A percentile compares a stretch with the other conserved stretches of the same genome.
phyloP scores from a whole-genome alignment of 2,797 vertebrate genomes.

The Botia almorhae region DNA sequence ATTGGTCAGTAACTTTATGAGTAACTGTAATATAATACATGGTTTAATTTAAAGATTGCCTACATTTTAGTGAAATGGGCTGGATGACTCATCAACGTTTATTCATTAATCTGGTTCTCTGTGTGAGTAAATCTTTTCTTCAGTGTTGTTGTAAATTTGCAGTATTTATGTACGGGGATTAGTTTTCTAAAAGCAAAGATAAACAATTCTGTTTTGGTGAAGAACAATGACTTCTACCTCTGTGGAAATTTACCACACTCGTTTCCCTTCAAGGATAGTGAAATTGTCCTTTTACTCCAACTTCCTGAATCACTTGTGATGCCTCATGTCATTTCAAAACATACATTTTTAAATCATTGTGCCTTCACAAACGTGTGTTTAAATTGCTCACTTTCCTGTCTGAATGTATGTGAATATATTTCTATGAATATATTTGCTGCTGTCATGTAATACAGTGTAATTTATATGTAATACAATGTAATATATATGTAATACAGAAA shows the following conservation, averaged over 20 bases:
- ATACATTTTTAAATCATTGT: conserved; percentile 11
- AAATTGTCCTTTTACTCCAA: neutral
- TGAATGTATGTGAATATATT: conserved; percentile 3
- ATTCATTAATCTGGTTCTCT: neutral
- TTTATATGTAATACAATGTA: too few relatives aligned
- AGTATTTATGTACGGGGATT: conserved; percentile 1
- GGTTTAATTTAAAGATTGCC: neutral
- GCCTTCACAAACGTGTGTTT: neutral
- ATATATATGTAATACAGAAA: neutral
- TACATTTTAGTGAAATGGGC: neutral
- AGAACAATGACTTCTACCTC: too few relatives aligned
- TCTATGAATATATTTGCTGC: conserved; percentile 3
- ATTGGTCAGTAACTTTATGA: too few relatives aligned
- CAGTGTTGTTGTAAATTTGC: neutral
- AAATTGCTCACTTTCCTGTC: neutral
- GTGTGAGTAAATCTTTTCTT: neutral
- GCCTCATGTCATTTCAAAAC: neutral
- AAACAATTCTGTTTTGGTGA: neutral
- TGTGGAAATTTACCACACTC: too few relatives aligned
- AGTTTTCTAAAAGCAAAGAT: neutral
- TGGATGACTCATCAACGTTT: neutral
- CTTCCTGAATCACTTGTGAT: neutral
- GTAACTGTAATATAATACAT: neutral
- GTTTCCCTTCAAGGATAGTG: neutral
- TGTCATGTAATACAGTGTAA: too few relatives aligned